Conservation (phyloP, 2,113 vertebrate species). For the Pteruthius melanotis region DNA sequence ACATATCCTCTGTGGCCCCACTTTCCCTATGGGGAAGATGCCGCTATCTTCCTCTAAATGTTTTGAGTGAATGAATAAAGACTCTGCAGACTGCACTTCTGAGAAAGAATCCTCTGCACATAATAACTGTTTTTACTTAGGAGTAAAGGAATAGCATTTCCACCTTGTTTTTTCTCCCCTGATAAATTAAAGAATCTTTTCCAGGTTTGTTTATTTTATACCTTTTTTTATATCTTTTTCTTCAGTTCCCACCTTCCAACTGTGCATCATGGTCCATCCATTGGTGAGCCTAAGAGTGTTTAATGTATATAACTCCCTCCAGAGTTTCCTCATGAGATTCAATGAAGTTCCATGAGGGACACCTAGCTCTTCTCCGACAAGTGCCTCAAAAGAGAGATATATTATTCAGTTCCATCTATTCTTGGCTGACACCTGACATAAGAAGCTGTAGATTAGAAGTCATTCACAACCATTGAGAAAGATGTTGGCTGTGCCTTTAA, state of each 20-base stretch:
- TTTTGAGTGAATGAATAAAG: neutral
- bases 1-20: rapidly evolving
- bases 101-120: neutral
- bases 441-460: neutral
- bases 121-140: neutral
- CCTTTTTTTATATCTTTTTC: neutral
- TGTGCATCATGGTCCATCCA: neutral
- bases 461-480: neutral
- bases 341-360: neutral
- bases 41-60: neutral
- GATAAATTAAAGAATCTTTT: neutral
- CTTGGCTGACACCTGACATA: neutral
- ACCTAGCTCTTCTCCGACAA: neutral
- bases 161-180: neutral
- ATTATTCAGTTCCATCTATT: neutral
- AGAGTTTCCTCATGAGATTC: constrained; percentile 30
- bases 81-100: neutral
- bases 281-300: neutral
- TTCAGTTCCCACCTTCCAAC: neutral
- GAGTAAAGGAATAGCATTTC: neutral
- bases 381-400: neutral
- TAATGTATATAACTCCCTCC: constrained; percentile 17
- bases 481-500: neutral
- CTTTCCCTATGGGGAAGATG: neutral
- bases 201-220: neutral